Base-by-base conservation (phyloP, 2,113 vertebrate species). In the Anguilla rostrata region DNA sequence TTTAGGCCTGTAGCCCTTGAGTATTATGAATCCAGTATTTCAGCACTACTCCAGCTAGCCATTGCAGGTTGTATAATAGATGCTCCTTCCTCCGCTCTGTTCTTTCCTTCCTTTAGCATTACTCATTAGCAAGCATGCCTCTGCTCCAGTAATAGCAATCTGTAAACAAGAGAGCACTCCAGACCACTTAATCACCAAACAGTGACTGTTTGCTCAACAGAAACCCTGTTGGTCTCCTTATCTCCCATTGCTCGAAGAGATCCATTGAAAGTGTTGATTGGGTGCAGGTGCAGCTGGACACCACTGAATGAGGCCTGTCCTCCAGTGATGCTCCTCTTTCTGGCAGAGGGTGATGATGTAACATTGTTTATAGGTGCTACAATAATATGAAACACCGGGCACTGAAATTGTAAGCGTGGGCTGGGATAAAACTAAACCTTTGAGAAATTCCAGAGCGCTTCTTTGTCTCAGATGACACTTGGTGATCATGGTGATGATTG, bases 131-230 rank as follows among this genome's bases (percentile, higher is more conserved):
- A 83, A 83, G 49, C 49, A 57, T 53, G 41, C 80, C 80, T 39
- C 80, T 22, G 40, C 80, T 41, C 7, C 80, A 83, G 43, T 83
- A 56, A 83, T 56, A 83, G 26, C 46, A 83, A 8, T 83, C 49
- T 53, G 22, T 22, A 81, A 81, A 81, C 80, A 81, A 81, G 7
- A 22, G 41, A 46, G 41, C 20, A 22, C 80, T 81, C 80, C 82
- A 56, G 82, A 34, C 82, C 82, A 83, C 82, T 83, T 83, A 83
- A 83, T 83, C 82, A 83, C 49, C 53, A 34, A 83, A 56, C 82
- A 56, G 18, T 53, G 53, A 53, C 53, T 83, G 82, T 83, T 83
- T 83, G 46, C 82, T 57, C 82, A 22, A 39, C 49, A 83, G 46
- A 83, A 57, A 15, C 82, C 22, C 82, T 29, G 43, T 26, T 34